These are phyloP conservation scores for Camelus bactrianus DNA, from an alignment of 2,113 vertebrate genomes.

Conservation along the genomic window DNA sequence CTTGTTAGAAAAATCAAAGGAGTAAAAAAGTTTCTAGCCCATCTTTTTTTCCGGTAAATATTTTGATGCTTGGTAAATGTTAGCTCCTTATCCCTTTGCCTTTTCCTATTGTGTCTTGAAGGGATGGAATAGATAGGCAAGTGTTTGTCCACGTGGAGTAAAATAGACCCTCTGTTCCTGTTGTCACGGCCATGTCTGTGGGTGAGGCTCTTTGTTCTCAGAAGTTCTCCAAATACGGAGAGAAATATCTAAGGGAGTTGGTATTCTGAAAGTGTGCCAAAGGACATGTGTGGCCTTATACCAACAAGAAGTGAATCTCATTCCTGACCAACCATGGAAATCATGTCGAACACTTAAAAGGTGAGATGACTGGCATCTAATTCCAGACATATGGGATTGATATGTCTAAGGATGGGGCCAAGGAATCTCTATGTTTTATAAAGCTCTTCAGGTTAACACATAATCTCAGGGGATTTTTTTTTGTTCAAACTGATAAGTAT, in stretches of 20 bases:
- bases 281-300: not conserved
- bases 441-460: not conserved
- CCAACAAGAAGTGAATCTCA: not conserved
- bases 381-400: not conserved
- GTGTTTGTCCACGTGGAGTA: not conserved
- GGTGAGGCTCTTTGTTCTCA: not conserved
- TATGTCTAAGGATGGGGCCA: not conserved
- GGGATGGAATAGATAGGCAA: not conserved
- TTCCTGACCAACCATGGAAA: not conserved
- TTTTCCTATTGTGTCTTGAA: not conserved
- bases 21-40: not conserved
- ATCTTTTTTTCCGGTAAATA: not conserved
- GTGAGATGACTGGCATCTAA: not conserved
- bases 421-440: not conserved
- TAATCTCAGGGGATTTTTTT: not conserved
- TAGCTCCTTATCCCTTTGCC: not conserved
- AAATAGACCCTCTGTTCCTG: not conserved
- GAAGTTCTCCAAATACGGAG: not conserved
- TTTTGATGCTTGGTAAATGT: not conserved
- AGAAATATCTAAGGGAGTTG: not conserved
- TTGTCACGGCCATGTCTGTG: not conserved
- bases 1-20: not conserved
- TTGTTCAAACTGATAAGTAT: not conserved
- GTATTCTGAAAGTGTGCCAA: not conserved
- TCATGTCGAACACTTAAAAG: not conserved